phyloP scores from a whole-genome alignment of 1,140 invertebrate genomes.

The Bombus balteatus region DNA sequence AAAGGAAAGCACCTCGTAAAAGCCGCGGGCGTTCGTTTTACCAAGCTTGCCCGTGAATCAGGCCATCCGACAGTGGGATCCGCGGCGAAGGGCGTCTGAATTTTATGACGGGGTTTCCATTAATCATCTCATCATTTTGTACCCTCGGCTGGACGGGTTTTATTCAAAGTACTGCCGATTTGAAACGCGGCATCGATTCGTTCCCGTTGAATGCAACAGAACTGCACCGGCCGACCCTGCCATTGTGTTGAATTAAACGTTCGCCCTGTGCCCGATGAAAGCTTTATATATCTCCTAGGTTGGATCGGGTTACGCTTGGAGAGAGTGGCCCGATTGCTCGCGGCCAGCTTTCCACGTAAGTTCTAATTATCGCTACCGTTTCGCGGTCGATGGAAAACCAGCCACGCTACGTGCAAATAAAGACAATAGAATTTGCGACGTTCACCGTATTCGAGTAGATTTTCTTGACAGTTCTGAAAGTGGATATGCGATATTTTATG shows the following conservation, averaged over 20 bases:
- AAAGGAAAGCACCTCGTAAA: slow-evolving; percentile 10
- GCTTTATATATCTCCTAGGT: slow-evolving; percentile 9
- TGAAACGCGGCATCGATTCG: slow-evolving; percentile 50
- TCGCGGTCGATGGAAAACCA: background rate
- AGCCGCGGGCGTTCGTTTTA: slow-evolving; percentile 37
- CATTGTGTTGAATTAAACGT: slow-evolving; percentile 55
- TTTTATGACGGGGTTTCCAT: slow-evolving; percentile 53
- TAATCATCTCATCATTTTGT: slow-evolving; percentile 55
- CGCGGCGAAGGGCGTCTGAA: slow-evolving; percentile 1
- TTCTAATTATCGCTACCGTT: slow-evolving; percentile 38
- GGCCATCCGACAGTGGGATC: background rate
- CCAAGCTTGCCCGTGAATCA: slow-evolving; percentile 12
- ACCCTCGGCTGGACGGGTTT: slow-evolving; percentile 13
- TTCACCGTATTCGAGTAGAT: background rate
- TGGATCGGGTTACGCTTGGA: slow-evolving; percentile 27
- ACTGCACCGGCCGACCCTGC: background rate
- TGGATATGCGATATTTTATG: too few relatives aligned
- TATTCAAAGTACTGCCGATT: slow-evolving; percentile 46
- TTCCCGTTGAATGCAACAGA: slow-evolving; percentile 46
- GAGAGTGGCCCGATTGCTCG: background rate
- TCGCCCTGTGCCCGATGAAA: slow-evolving; percentile 35
- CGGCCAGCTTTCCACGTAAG: slow-evolving; percentile 3
- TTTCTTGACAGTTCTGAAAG: background rate
- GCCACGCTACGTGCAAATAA: background rate
- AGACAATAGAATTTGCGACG: background rate